Base-by-base conservation (phyloP, 2,113 vertebrate species). In the Leucoraja erinaceus region DNA sequence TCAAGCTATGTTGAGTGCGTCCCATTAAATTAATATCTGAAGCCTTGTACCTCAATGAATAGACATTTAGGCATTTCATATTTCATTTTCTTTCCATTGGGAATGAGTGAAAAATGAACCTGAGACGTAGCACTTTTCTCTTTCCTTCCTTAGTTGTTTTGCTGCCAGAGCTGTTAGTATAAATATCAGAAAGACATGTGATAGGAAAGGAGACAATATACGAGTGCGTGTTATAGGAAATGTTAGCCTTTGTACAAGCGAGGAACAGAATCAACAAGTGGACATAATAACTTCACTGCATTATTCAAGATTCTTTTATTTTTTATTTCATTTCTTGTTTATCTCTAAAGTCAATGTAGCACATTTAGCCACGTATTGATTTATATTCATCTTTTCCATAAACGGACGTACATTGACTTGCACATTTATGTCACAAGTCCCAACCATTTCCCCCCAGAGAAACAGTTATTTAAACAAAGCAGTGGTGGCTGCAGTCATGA, bases 251-350 rank as follows among this genome's bases (percentile, higher is more conserved):
- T 84, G 47, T 20, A 10, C 47, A 2, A 28, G 56, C 54, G 5
- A 14, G n/a, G 63, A 31, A n/a, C 59, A 63, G 28, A 63, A 88
- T 18, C 20, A 5, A 81, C 47, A 79, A 20, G 18, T 81, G 7
- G 47, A 31, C 11, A 11, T 7, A 14, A 56, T 28, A 63, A 2
- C 4, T 63, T 63, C 31, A 5, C 12, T 31, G 56, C 59, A 31
- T 88, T 88, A 31, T 61, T 14, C 56, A 31, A 25, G 28, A 14
- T 25, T 31, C 56, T 5, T 77, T 77, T 12, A 84, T n/a, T 84
- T 72, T 84, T 84, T 25, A 61, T 61, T 25, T 31, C 11, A 86
- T 61, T 28, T 86, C 83, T 63, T 88, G n/a, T 88, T 88, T 86
- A 61, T n/a, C 56, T 31, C 83, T 31, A n/a, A 86, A 86, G 16